Base-by-base conservation (phyloP, 2,888 invertebrate genomes). In the Leptogaster cylindrica region DNA sequence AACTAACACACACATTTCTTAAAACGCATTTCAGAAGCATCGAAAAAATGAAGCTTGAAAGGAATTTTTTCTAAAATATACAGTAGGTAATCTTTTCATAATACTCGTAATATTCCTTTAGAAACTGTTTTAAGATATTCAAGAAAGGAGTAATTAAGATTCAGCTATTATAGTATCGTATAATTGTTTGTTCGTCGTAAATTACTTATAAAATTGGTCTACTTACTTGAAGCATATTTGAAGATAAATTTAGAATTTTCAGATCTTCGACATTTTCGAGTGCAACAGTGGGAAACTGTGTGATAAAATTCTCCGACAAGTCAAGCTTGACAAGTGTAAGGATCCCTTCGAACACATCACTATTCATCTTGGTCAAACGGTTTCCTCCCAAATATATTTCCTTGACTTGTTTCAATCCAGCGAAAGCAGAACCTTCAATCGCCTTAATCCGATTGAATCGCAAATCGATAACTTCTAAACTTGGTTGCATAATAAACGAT, bases 281-380 rank as follows among this genome's bases (percentile, higher is more conserved):
- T 0, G 93, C 90, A 7, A 90, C 88, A 0, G 87, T 86, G 2
- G 94, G 94, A 76, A 93, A 91, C 77, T 91, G 90, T 1, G 84
- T 83, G 65, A 95, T 88, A 77, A 92, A 93, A 83, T 96, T 96
- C 75, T 91, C 89, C 0, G 93, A 92, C 23, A 97, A 82, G 78
- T 95, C 93, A 71, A 97, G 82, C 73, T 88, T 88, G 74, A 90
- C 87, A 70, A 96, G 82, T 73, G 89, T 88, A 67, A 87, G 86
- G 3, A 91, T 86, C 64, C 92, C 88, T 83, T 80, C 78, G 55
- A 94, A 92, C 63, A 92, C 89, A 76, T 93, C 92, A 77, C 92
- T 92, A 79, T 93, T 93, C 75, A 95, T 87, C 74, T 89, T 88
- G 6, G 87, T 86, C 12, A 95, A 84, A 71, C 90, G 86, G 81